Evolutionary conservation across 2,888 invertebrate genomes (phyloP).

Genomic region (Encarsia formosa): DNA sequence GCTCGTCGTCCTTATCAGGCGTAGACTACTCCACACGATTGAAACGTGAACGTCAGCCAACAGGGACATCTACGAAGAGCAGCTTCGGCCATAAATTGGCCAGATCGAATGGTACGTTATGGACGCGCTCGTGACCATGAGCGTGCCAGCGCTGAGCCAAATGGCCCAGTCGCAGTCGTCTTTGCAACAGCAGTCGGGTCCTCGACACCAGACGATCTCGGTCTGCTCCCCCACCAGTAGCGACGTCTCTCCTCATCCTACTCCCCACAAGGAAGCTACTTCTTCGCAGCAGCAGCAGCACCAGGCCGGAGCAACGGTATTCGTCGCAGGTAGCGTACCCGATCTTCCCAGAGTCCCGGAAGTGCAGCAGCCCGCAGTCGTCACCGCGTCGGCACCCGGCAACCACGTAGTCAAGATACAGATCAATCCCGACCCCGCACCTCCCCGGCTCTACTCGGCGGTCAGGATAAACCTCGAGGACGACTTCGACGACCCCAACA

Average conservation of each 20-base stretch:
- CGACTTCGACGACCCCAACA: constrained; percentile 27
- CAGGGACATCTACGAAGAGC: no score
- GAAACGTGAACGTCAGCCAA: no score
- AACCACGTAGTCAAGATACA: constrained; percentile 67
- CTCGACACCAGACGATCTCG: background rate
- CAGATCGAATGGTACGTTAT: constrained; percentile 26
- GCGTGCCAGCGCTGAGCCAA: constrained; percentile 32
- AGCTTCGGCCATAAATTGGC: no score
- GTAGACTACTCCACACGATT: no score
- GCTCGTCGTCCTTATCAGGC: no score
- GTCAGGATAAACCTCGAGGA: constrained; percentile 21
- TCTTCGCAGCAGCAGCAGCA: constrained; percentile 11
- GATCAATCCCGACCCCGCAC: constrained; percentile 57
- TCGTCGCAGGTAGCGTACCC: constrained; percentile 40
- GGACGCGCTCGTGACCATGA: constrained; percentile 42
- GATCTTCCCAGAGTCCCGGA: constrained; percentile 36
- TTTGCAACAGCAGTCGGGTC: background rate
- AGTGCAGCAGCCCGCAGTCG: constrained; percentile 37
- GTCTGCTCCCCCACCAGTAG: background rate
- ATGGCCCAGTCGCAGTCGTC: constrained; percentile 18
- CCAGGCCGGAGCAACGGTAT: constrained; percentile 55
- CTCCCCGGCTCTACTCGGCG: constrained; percentile 34
- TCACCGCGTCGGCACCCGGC: constrained; percentile 28
- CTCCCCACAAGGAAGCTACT: background rate
- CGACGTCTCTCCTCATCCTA: background rate